phyloP scores from a whole-genome alignment of 2,113 vertebrate species.

The Glaucomys volans region DNA sequence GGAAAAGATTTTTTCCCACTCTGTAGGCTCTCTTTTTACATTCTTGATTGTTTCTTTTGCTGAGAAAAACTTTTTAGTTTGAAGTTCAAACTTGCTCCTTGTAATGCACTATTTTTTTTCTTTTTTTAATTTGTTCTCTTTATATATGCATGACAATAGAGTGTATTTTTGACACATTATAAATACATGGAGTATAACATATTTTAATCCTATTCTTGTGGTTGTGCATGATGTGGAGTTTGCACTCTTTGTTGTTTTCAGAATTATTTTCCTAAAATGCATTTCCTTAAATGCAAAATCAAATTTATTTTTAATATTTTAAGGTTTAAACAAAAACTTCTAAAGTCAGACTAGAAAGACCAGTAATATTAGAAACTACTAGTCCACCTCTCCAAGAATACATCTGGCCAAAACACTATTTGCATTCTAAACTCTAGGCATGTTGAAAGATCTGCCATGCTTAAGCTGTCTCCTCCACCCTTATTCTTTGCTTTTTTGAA shows the following conservation, averaged over 20 bases:
- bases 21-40: too few species aligned
- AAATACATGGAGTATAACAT: too few species aligned
- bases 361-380: background rate
- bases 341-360: background rate
- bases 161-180: too few species aligned
- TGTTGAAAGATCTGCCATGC: background rate
- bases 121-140: too few species aligned
- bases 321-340: constrained; percentile 2
- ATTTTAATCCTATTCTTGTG: too few species aligned
- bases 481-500: background rate
- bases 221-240: too few species aligned
- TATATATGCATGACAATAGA: too few species aligned
- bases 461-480: background rate
- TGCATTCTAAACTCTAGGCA: background rate
- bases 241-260: background rate
- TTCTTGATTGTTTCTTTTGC: too few species aligned
- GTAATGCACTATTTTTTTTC: background rate
- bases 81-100: background rate
- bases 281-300: background rate
- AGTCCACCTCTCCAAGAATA: background rate
- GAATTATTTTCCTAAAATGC: background rate
- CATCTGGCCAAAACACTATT: background rate
- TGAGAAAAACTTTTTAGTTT: too few species aligned
- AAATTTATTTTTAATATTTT: background rate
- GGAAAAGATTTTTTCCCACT: too few species aligned